These are phyloP conservation scores for Pristiophorus japonicus DNA, from an alignment of 2,113 vertebrate species.

Conservation along the genomic window DNA sequence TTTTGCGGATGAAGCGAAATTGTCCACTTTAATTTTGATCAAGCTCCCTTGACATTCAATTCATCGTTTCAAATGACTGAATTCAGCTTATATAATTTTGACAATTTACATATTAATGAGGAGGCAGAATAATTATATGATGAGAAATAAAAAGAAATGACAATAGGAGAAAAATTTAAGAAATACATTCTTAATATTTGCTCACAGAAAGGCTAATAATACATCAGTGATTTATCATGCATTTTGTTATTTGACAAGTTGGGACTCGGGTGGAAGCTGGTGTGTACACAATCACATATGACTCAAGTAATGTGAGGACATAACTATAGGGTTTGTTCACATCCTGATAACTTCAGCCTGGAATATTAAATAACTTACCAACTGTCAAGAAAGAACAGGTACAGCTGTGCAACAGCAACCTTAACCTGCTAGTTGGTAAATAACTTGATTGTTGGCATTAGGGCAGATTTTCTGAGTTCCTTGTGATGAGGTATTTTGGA, in stretches of 20 bases:
- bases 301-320: background rate
- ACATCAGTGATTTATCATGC: background rate
- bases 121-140: background rate
- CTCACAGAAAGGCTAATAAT: background rate
- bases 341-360: background rate
- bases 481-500: background rate
- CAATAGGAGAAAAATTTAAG: background rate
- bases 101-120: slow-evolving; percentile 26
- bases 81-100: background rate
- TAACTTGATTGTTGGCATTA: background rate
- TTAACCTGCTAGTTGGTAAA: background rate
- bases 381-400: background rate
- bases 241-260: background rate
- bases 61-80: background rate
- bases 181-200: slow-evolving; percentile 4
- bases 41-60: background rate
- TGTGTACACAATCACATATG: background rate
- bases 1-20: background rate
- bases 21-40: background rate
- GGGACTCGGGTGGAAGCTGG: background rate
- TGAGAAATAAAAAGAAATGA: background rate
- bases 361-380: background rate
- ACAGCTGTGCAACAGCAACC: background rate
- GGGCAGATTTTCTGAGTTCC: background rate
- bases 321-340: background rate